Percentiles rank a stretch among this genome's conserved stretches.
These are phyloP conservation scores for Mycogona germanica DNA, from an alignment of 2,888 invertebrate genomes.

Conservation along the genomic window DNA sequence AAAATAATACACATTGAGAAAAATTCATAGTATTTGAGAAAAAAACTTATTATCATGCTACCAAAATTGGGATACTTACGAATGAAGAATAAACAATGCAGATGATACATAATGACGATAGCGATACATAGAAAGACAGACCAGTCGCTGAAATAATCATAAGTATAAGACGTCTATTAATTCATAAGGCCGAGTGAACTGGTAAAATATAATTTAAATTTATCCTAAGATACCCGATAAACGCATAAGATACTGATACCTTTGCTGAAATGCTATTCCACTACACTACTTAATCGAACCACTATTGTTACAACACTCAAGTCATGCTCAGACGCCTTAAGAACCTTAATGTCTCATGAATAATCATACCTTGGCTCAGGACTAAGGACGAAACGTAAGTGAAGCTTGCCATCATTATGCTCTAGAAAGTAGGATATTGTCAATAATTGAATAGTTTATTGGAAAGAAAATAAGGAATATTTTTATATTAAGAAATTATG, in stretches of 20 bases:
- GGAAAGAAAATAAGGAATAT: background rate
- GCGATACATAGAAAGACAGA: background rate
- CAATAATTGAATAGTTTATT: background rate
- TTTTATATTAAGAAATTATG: background rate
- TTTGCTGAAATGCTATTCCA: no score
- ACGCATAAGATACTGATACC: no score
- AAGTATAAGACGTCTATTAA: no score
- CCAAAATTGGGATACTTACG: background rate
- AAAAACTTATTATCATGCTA: background rate
- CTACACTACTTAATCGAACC: no score
- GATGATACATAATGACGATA: background rate
- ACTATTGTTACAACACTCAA: no score
- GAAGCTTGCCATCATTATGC: constrained; percentile 7
- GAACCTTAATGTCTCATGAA: no score
- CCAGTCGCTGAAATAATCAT: constrained; percentile 11
- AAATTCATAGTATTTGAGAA: background rate
- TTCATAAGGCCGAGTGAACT: no score
- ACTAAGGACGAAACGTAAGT: constrained; percentile 7
- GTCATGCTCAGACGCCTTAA: no score
- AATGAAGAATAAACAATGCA: constrained; percentile 11
- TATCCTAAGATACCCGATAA: no score
- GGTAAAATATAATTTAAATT: no score
- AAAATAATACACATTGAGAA: background rate
- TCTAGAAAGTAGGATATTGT: background rate
- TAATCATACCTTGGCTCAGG: constrained; percentile 3